Evolutionary conservation across 1,140 invertebrate genomes (phyloP).

Genomic region (Conus ventricosus): DNA sequence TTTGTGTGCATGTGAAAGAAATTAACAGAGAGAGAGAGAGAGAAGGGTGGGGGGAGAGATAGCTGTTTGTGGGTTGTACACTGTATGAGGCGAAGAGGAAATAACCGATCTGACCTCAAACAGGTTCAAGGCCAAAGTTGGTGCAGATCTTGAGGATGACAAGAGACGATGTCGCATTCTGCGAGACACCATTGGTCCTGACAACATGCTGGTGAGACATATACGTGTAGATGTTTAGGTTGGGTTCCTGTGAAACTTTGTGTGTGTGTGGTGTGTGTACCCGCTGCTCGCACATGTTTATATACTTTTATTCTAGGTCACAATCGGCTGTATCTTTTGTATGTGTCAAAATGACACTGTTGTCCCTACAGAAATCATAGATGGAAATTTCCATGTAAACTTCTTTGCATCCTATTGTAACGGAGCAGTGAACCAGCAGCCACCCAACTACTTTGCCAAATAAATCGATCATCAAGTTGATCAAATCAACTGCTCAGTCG

Average conservation of each 20-base stretch:
- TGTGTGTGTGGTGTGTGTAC: slow-evolving; percentile 4
- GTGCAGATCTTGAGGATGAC: slow-evolving; percentile 86
- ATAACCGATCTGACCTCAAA: not conserved
- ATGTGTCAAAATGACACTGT: too few species aligned
- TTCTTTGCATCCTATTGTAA: too few species aligned
- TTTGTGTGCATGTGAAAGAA: not conserved
- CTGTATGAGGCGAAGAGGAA: too few species aligned
- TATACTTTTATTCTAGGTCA: too few species aligned
- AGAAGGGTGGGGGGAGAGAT: not conserved
- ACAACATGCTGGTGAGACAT: slow-evolving; percentile 82
- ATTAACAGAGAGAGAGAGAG: not conserved
- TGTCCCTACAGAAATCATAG: too few species aligned
- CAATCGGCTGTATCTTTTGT: too few species aligned
- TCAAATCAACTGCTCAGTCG: too few species aligned
- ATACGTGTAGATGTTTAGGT: not conserved
- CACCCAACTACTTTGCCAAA: too few species aligned
- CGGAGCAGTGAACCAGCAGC: too few species aligned
- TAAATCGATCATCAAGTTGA: too few species aligned
- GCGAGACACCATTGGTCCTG: slow-evolving; percentile 84
- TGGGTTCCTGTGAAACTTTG: not conserved
- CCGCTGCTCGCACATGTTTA: not conserved
- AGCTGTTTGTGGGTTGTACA: too few species aligned
- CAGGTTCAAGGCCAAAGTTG: slow-evolving; percentile 93
- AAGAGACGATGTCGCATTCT: slow-evolving; percentile 83
- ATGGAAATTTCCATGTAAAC: too few species aligned